phyloP scores from a whole-genome alignment of 2,888 invertebrate genomes.

The Chouioia cunea region DNA sequence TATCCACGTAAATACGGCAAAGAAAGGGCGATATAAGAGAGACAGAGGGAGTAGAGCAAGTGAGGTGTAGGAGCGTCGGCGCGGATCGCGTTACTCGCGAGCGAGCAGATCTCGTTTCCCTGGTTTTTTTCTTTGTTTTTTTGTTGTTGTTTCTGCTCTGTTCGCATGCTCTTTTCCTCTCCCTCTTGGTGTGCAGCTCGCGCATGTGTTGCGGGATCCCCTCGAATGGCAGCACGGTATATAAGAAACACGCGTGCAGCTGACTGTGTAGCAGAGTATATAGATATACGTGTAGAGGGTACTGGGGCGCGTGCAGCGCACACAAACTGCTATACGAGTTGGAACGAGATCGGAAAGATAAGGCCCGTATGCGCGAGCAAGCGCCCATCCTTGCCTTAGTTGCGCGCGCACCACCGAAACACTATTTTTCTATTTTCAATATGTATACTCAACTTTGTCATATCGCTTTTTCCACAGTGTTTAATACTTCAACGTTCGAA shows the following conservation, averaged over 20 bases:
- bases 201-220: slow-evolving; percentile 16
- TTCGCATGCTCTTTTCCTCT: neutral
- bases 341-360: slow-evolving; percentile 45
- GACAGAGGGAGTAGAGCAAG: neutral
- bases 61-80: too few species aligned
- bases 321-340: slow-evolving; percentile 17
- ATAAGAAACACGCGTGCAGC: slow-evolving; percentile 38
- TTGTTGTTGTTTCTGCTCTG: neutral
- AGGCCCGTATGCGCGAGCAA: slow-evolving; percentile 24
- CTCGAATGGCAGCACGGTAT: slow-evolving; percentile 19
- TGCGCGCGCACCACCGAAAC: slow-evolving; percentile 20
- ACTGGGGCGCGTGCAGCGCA: slow-evolving; percentile 6
- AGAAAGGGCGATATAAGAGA: slow-evolving; percentile 47
- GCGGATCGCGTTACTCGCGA: slow-evolving; percentile 7
- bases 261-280: slow-evolving; percentile 26
- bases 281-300: slow-evolving; percentile 9
- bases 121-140: slow-evolving; percentile 21
- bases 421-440: slow-evolving; percentile 35
- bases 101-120: slow-evolving; percentile 42
- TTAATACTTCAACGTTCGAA: slow-evolving; percentile 16
- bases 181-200: neutral
- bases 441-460: too few species aligned
- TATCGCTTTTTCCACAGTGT: neutral
- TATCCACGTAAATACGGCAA: neutral
- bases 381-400: neutral